Evolutionary conservation across 2,888 invertebrate species (phyloP).

Genomic region (Melikaiella ostensackeni): DNA sequence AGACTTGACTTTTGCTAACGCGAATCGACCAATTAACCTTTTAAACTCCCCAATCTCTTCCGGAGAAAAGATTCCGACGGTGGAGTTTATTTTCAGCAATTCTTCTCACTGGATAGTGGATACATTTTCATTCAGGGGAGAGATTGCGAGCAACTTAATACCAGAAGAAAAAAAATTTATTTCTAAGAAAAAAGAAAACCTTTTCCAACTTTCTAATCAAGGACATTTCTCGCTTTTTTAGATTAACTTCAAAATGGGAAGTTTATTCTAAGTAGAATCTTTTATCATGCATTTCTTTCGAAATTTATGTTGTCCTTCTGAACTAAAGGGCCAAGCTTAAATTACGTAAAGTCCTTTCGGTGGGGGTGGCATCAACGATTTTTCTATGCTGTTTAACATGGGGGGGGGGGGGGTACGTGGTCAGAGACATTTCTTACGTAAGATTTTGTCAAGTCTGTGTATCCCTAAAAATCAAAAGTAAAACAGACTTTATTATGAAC

Average conservation of each 20-base stretch:
- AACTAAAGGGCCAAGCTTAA: too few relatives aligned
- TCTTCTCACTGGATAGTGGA: background rate
- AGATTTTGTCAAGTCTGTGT: too few relatives aligned
- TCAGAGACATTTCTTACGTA: too few relatives aligned
- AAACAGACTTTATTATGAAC: too few relatives aligned
- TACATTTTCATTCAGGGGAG: constrained; percentile 25
- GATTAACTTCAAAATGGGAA: background rate
- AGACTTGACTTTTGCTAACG: constrained; percentile 18
- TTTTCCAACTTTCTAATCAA: constrained; percentile 14
- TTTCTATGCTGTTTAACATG: too few relatives aligned
- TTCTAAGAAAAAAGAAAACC: background rate
- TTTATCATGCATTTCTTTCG: too few relatives aligned
- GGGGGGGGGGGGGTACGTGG: too few relatives aligned
- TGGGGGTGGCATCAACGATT: too few relatives aligned
- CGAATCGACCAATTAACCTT: constrained; percentile 32
- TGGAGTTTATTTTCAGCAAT: constrained; percentile 25
- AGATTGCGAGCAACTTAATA: constrained; percentile 7
- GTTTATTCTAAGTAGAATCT: too few relatives aligned
- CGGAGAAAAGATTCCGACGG: constrained; percentile 16
- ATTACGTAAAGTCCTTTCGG: too few relatives aligned
- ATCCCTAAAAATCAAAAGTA: too few relatives aligned
- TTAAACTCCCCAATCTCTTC: constrained; percentile 15
- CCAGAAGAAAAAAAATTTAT: constrained; percentile 3
- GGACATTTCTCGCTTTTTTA: background rate
- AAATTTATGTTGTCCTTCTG: too few relatives aligned